Evolutionary conservation across 1,140 invertebrate species (phyloP).

Genomic region (Drosophila pseudoananassae): DNA sequence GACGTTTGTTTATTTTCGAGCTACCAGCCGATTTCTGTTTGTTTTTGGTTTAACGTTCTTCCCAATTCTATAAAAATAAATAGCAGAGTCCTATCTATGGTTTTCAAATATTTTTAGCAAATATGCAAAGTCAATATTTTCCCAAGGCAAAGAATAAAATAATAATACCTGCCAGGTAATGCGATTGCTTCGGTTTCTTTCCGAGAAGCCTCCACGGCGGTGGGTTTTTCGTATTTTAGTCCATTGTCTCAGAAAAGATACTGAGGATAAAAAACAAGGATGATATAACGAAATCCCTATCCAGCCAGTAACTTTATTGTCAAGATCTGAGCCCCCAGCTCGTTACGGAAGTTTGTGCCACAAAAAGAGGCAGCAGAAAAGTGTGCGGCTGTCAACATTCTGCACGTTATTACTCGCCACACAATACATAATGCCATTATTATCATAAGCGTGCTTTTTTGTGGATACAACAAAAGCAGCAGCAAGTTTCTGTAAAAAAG

Average conservation of each 20-base stretch:
- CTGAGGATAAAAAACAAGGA: neutral
- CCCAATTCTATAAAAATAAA: slow-evolving; percentile 55
- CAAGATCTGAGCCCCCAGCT: slow-evolving; percentile 21
- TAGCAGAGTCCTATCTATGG: slow-evolving; percentile 12
- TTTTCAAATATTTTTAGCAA: slow-evolving; percentile 59
- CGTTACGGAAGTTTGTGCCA: slow-evolving; percentile 70
- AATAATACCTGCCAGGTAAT: slow-evolving; percentile 17
- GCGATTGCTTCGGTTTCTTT: slow-evolving; percentile 15
- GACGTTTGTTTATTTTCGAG: slow-evolving; percentile 47
- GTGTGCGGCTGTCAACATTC: slow-evolving; percentile 43
- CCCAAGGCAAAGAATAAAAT: slow-evolving; percentile 6
- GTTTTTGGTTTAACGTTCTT: slow-evolving; percentile 49
- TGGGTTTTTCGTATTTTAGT: neutral
- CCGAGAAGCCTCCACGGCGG: neutral
- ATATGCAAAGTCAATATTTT: slow-evolving; percentile 69
- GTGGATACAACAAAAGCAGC: slow-evolving; percentile 78
- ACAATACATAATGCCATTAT: slow-evolving; percentile 75
- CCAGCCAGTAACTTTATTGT: no score
- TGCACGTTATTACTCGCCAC: slow-evolving; percentile 26
- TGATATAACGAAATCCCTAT: no score
- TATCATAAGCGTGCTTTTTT: slow-evolving; percentile 82
- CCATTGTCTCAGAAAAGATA: neutral
- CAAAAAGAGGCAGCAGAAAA: slow-evolving; percentile 33
- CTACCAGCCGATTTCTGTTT: slow-evolving; percentile 48
- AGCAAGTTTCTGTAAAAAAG: slow-evolving; percentile 22